phyloP scores from a whole-genome alignment of 2,797 vertebrate species.

The Pipistrellus nathusii region DNA sequence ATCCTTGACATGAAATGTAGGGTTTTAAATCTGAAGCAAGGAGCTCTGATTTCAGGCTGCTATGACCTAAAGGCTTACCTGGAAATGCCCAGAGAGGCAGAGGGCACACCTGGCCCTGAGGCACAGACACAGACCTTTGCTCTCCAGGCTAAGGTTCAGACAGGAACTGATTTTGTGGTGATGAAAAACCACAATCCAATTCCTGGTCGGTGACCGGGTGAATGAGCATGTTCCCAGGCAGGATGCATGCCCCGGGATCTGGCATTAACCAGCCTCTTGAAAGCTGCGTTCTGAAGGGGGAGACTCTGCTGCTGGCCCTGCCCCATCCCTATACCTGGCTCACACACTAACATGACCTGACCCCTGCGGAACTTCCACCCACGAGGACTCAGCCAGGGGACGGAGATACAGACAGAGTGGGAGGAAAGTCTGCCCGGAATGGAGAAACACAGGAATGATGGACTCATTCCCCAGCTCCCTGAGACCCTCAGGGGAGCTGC shows the following conservation, averaged over 20 bases:
- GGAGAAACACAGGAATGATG: background rate
- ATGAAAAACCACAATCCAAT: conserved; percentile 6
- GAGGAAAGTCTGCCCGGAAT: background rate
- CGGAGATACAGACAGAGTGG: background rate
- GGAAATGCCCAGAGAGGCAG: background rate
- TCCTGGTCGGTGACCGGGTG: background rate
- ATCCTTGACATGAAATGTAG: background rate
- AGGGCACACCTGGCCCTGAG: background rate
- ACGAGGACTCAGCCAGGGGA: background rate
- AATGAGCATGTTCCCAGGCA: conserved; percentile 62
- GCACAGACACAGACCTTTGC: background rate
- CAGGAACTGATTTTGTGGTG: conserved; percentile 44
- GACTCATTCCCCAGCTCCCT: background rate
- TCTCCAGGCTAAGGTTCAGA: conserved; percentile 56
- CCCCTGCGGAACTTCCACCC: background rate
- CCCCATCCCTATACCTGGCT: background rate
- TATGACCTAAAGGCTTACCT: background rate
- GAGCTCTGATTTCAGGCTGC: background rate
- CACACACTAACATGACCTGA: background rate
- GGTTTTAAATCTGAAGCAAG: background rate
- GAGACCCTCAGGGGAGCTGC: background rate
- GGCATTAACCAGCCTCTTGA: conserved; percentile 47
- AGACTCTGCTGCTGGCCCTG: background rate
- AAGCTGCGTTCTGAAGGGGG: background rate
- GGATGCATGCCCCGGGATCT: background rate